A percentile compares a stretch with the other conserved stretches of the same genome.
phyloP scores from a whole-genome alignment of 2,113 vertebrate species.

The Diadophis punctatus region DNA sequence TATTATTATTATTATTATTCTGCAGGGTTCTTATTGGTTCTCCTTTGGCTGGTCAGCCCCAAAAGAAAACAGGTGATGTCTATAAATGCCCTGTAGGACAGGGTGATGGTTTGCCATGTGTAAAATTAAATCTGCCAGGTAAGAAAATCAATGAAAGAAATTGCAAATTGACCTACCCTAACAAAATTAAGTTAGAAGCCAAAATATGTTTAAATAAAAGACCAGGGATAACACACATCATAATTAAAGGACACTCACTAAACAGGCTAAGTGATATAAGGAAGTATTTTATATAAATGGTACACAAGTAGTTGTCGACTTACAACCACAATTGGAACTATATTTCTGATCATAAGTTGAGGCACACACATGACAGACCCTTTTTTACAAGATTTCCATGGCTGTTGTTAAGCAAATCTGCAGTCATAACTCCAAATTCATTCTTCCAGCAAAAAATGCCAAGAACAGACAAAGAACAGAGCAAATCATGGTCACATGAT shows the following conservation, averaged over 20 bases:
- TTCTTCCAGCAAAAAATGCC: not conserved
- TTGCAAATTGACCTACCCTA: not conserved
- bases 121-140: conserved; percentile 87
- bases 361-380: not conserved
- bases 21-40: conserved; percentile 94
- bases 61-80: conserved; percentile 88
- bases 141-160: conserved; percentile 45
- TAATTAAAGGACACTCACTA: not conserved
- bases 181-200: not conserved
- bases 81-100: conserved; percentile 89
- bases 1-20: conserved; percentile 34
- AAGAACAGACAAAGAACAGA: not conserved
- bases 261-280: not conserved
- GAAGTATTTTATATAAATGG: not conserved
- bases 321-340: not conserved
- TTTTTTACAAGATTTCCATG: not conserved
- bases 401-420: not conserved
- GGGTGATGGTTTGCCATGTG: conserved; percentile 65
- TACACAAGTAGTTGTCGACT: not conserved
- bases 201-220: not conserved
- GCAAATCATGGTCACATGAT: not conserved
- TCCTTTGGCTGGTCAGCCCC: conserved; percentile 86
- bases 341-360: not conserved
- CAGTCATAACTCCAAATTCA: not conserved
- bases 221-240: not conserved